Conservation (phyloP, 2,797 vertebrate genomes). For the Myotis pilosus region DNA sequence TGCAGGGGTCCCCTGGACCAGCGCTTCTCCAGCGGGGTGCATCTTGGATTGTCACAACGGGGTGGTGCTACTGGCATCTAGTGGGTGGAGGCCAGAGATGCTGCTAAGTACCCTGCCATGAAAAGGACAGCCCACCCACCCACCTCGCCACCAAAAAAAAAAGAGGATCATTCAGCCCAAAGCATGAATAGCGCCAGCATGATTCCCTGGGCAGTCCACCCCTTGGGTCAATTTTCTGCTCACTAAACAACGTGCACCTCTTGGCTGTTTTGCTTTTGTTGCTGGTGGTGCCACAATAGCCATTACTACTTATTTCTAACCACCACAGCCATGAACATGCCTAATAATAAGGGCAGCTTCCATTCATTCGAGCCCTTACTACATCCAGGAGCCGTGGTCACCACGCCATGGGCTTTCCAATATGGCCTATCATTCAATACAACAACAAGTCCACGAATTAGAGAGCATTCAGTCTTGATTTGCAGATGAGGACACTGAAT, state of each 20-base stretch:
- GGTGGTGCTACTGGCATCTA: neutral
- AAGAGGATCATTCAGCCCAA: neutral
- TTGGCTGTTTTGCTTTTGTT: neutral
- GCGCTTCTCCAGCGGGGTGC: neutral
- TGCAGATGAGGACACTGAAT: neutral
- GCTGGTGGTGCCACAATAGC: neutral
- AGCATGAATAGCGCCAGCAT: fast-evolving
- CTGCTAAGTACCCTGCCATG: fast-evolving
- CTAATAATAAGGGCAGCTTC: fast-evolving
- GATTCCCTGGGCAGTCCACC: too few species aligned
- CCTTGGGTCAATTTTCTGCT: neutral
- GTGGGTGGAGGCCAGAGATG: neutral
- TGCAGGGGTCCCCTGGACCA: neutral
- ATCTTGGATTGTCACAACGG: neutral
- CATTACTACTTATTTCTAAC: fast-evolving
- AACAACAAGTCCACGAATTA: fast-evolving
- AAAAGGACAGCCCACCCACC: neutral
- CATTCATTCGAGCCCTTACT: fast-evolving
- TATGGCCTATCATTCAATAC: fast-evolving
- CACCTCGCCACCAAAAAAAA: too few species aligned
- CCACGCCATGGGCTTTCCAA: fast-evolving
- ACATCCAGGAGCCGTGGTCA: fast-evolving
- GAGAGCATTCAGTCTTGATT: neutral
- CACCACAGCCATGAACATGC: neutral
- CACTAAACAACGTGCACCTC: neutral